Percentiles rank a stretch among this genome's conserved stretches.
phyloP scores from a whole-genome alignment of 2,113 vertebrate species.

The Erpornis zantholeuca region DNA sequence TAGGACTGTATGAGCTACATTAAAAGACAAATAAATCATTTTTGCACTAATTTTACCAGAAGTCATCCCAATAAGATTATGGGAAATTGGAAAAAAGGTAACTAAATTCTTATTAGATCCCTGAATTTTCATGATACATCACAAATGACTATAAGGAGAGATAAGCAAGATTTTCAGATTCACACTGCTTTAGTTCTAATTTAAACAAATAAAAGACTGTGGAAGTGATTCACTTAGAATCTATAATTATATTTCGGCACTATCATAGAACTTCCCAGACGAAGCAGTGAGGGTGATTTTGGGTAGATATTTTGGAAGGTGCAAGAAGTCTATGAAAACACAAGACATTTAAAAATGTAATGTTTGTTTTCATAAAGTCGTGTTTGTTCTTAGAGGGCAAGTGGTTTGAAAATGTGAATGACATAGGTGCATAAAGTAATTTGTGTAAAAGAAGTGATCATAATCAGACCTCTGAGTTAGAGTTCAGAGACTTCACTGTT shows the following conservation, averaged over 20 bases:
- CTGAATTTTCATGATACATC: not conserved
- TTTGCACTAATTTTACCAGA: not conserved
- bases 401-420: not conserved
- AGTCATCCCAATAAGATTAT: not conserved
- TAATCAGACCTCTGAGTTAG: not conserved
- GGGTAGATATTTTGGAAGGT: not conserved
- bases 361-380: not conserved
- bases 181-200: not conserved
- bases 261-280: not conserved
- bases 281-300: not conserved
- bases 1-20: not conserved
- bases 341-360: not conserved
- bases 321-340: not conserved
- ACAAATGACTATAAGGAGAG: not conserved
- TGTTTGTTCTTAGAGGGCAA: not conserved
- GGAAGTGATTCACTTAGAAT: not conserved
- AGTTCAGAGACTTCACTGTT: not conserved
- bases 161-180: not conserved
- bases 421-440: not conserved
- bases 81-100: not conserved
- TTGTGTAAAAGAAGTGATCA: not conserved
- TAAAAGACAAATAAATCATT: not conserved
- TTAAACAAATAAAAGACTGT: not conserved
- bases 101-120: not conserved
- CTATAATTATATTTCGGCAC: not conserved